Conservation (phyloP, 1,140 invertebrate species). For the Drosophila virilis region DNA sequence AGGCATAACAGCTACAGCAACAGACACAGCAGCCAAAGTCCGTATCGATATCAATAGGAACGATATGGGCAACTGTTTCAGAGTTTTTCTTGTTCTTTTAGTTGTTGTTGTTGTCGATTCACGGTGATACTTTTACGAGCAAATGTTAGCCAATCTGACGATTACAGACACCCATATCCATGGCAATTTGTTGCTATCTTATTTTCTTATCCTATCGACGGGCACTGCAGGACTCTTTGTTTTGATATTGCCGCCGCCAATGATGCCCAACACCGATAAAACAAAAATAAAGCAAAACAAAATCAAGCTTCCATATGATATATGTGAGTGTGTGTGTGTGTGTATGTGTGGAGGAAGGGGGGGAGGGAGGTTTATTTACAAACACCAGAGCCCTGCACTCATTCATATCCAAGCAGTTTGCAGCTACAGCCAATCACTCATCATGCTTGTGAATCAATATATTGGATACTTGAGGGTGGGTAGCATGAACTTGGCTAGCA, state of each 20-base stretch:
- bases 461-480: not conserved
- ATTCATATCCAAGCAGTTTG: slow-evolving; percentile 44
- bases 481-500: no score
- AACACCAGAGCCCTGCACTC: slow-evolving; percentile 29
- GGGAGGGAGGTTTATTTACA: slow-evolving; percentile 6
- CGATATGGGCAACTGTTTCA: slow-evolving; percentile 18
- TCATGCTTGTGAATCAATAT: slow-evolving; percentile 28
- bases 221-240: slow-evolving; percentile 70
- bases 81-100: not conserved
- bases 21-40: not conserved
- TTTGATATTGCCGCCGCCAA: slow-evolving; percentile 66
- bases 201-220: slow-evolving; percentile 67
- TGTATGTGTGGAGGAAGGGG: no score
- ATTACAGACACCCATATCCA: slow-evolving; percentile 62
- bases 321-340: not conserved
- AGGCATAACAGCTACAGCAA: slow-evolving; percentile 1
- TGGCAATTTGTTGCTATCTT: slow-evolving; percentile 72
- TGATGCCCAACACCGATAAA: slow-evolving; percentile 57
- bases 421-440: slow-evolving; percentile 59
- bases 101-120: slow-evolving; percentile 8
- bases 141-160: slow-evolving; percentile 71
- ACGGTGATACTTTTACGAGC: slow-evolving; percentile 69
- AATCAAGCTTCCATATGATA: not conserved
- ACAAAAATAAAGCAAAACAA: slow-evolving; percentile 26
- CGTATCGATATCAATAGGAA: slow-evolving; percentile 24